These are phyloP conservation scores for Osmoderma eremita DNA, from an alignment of 2,888 invertebrate species.

Conservation along the genomic window DNA sequence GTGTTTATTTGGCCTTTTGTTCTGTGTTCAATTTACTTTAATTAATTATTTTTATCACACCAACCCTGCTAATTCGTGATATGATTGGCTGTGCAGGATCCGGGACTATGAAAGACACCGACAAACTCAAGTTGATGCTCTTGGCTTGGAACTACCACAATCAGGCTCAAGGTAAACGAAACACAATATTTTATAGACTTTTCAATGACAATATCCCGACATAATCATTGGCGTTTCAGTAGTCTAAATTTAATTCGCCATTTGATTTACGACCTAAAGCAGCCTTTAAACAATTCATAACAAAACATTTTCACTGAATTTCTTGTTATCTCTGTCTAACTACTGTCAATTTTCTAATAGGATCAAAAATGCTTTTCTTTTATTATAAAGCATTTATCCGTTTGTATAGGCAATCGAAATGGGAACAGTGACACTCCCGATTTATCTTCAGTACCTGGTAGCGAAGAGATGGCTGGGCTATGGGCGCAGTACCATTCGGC, in stretches of 20 bases:
- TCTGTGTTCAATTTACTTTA: slow-evolving; percentile 5
- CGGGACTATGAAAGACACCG: slow-evolving; percentile 80
- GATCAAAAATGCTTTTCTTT: too few species aligned
- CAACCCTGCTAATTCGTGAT: slow-evolving; percentile 63
- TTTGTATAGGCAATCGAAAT: slow-evolving; percentile 58
- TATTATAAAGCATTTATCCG: neutral
- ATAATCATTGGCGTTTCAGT: slow-evolving; percentile 7
- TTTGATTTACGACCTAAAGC: slow-evolving; percentile 13
- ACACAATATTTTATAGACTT: slow-evolving; percentile 42
- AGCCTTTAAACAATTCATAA: neutral
- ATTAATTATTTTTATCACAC: slow-evolving; percentile 47
- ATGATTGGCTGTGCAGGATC: slow-evolving; percentile 65
- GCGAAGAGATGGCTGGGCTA: slow-evolving; percentile 81
- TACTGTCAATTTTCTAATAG: neutral
- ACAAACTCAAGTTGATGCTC: slow-evolving; percentile 89
- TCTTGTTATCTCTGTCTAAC: neutral
- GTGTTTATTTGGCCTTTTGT: neutral
- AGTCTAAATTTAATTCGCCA: slow-evolving; percentile 1
- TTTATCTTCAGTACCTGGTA: slow-evolving; percentile 64
- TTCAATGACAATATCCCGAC: slow-evolving; percentile 39
- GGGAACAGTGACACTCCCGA: slow-evolving; percentile 64
- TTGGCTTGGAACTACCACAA: slow-evolving; percentile 89
- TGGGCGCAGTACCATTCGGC: slow-evolving; percentile 89
- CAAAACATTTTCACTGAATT: slow-evolving; percentile 5
- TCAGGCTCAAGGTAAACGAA: slow-evolving; percentile 73